Percentiles rank a stretch among this genome's conserved stretches.
Evolutionary conservation across 2,797 vertebrate genomes (phyloP).

Genomic region (Amniataba percoides): DNA sequence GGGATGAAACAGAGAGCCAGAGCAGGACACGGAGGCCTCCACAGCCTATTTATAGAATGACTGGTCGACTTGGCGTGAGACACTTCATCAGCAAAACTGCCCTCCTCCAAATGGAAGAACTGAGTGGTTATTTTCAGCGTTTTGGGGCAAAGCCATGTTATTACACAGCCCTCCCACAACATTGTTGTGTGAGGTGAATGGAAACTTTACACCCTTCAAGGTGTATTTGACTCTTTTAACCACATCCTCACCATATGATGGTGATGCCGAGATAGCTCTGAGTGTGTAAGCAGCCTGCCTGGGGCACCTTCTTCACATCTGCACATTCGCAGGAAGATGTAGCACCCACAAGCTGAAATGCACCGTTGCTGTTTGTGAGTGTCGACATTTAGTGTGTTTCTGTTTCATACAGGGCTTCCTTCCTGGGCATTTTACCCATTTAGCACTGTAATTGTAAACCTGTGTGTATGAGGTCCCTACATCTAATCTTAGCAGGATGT

Average conservation of each 20-base stretch:
- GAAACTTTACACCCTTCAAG: constrained; percentile 57
- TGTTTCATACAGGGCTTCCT: not conserved
- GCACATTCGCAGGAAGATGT: constrained; percentile 27
- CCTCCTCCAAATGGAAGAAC: constrained; percentile 22
- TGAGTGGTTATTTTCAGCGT: constrained; percentile 33
- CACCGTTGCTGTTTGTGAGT: not conserved
- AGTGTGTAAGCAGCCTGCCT: not conserved
- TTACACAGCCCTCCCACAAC: not conserved
- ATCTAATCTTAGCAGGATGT: not conserved
- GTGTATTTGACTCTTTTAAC: constrained; percentile 43
- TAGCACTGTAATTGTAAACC: not conserved
- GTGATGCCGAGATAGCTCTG: constrained; percentile 7
- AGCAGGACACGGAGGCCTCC: constrained; percentile 26
- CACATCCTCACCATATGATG: constrained; percentile 65
- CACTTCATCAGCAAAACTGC: constrained; percentile 53
- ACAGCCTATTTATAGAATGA: constrained; percentile 54
- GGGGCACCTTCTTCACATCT: constrained; percentile 15
- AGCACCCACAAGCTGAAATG: not conserved
- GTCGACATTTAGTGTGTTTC: not conserved
- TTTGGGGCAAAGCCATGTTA: constrained; percentile 10
- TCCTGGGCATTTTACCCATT: not conserved
- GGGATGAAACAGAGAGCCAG: constrained; percentile 27
- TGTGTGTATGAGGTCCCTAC: not conserved
- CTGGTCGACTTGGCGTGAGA: constrained; percentile 7
- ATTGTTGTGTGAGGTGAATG: constrained; percentile 40